Conservation (phyloP, 2,797 vertebrate genomes). For the Danio albolineatus region DNA sequence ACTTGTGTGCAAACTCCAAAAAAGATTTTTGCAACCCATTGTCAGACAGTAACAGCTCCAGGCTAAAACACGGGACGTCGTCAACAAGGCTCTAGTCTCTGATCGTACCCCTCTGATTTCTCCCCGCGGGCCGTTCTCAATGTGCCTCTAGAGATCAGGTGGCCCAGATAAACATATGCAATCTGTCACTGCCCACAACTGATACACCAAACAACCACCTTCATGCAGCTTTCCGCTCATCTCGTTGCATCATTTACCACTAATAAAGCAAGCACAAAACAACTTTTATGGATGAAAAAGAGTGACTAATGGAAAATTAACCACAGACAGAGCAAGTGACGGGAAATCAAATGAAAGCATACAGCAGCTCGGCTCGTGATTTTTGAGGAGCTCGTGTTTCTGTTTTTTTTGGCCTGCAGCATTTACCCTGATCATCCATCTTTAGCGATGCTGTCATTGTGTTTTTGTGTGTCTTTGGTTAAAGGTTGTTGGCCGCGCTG, state of each 20-base stretch:
- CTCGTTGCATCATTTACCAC: slow-evolving; percentile 26
- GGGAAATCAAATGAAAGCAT: slow-evolving; percentile 16
- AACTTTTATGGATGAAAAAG: slow-evolving; percentile 43
- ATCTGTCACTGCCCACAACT: slow-evolving; percentile 42
- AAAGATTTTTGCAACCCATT: slow-evolving; percentile 11
- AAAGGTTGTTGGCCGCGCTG: slow-evolving; percentile 18
- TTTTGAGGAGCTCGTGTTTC: slow-evolving; percentile 22
- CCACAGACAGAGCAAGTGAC: slow-evolving; percentile 25
- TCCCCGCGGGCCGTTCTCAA: slow-evolving; percentile 44
- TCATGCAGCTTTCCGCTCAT: slow-evolving; percentile 32
- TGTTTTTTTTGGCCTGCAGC: slow-evolving; percentile 35
- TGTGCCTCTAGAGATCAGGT: slow-evolving; percentile 49
- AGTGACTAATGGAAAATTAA: slow-evolving; percentile 38
- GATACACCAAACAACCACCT: slow-evolving; percentile 35
- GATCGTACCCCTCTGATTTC: slow-evolving; percentile 35
- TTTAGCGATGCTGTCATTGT: slow-evolving; percentile 31
- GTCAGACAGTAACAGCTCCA: slow-evolving; percentile 16
- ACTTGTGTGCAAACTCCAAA: background rate
- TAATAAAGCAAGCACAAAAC: slow-evolving; percentile 37
- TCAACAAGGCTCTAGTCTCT: slow-evolving; percentile 4
- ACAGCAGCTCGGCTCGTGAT: background rate
- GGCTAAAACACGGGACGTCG: slow-evolving; percentile 16
- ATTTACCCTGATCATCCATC: slow-evolving; percentile 18
- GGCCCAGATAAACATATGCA: slow-evolving; percentile 60
- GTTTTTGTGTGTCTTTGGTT: slow-evolving; percentile 19